A percentile compares a stretch with the other conserved stretches of the same genome.
Evolutionary conservation across 2,113 vertebrate species (phyloP).

Genomic region (Perognathus longimembris): DNA sequence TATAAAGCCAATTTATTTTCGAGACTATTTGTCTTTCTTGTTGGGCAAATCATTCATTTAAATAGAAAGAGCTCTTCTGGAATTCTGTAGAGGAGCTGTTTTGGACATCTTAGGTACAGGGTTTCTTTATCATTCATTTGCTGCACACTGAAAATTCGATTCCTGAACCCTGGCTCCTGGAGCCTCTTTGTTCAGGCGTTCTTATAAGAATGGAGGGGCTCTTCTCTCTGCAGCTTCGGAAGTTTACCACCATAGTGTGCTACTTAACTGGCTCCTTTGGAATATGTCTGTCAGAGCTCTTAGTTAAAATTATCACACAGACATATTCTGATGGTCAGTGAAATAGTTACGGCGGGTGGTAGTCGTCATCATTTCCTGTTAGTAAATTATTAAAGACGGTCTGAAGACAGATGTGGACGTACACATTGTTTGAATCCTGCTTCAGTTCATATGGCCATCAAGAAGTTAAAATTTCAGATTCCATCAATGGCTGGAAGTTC

Average conservation of each 20-base stretch:
- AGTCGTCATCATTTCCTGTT: too few species aligned
- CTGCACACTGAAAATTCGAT: slow-evolving; percentile 74
- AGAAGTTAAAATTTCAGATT: background rate
- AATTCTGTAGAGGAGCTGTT: slow-evolving; percentile 82
- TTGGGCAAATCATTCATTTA: slow-evolving; percentile 67
- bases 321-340: too few species aligned
- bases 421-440: too few species aligned
- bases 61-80: slow-evolving; percentile 77
- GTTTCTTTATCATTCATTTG: slow-evolving; percentile 80
- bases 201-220: background rate
- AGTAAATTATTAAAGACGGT: too few species aligned
- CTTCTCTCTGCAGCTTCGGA: background rate
- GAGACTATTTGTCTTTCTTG: slow-evolving; percentile 62
- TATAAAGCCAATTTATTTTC: slow-evolving; percentile 53
- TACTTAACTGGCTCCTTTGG: background rate
- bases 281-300: background rate
- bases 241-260: background rate
- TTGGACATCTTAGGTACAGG: slow-evolving; percentile 81
- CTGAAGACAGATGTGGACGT: too few species aligned
- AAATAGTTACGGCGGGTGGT: too few species aligned
- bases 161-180: slow-evolving; percentile 48
- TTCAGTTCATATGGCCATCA: background rate
- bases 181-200: background rate
- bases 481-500: background rate
- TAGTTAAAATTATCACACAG: background rate